Conservation (phyloP, 2,888 invertebrate species). For the Brachycybe producta region DNA sequence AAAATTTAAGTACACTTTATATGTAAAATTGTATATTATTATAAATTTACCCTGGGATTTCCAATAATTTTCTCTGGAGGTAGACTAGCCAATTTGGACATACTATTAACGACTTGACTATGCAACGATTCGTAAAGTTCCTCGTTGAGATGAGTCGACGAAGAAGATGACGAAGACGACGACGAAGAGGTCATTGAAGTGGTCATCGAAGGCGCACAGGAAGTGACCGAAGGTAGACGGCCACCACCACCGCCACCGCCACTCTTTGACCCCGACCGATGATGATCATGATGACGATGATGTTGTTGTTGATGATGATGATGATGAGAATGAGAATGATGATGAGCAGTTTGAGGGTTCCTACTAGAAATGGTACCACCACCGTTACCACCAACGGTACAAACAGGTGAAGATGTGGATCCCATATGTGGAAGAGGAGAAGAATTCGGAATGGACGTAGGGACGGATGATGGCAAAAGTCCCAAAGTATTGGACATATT, state of each 20-base stretch:
- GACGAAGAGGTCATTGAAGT: conserved; percentile 2
- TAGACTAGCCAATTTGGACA: conserved; percentile 21
- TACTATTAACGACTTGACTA: conserved; percentile 23
- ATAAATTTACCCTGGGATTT: conserved; percentile 17
- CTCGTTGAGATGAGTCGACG: conserved; percentile 13
- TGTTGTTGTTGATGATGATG: no score
- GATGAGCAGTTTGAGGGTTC: no score
- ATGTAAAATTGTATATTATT: background rate
- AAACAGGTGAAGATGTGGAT: conserved; percentile 7
- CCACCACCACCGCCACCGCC: no score
- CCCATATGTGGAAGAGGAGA: background rate
- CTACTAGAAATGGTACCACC: no score
- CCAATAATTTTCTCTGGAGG: conserved; percentile 22
- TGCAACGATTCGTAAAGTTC: conserved; percentile 22
- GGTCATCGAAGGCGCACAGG: conserved; percentile 1
- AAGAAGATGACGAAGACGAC: background rate
- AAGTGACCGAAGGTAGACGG: conserved; percentile 2
- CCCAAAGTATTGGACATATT: conserved; percentile 12
- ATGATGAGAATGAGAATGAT: no score
- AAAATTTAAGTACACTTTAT: no score
- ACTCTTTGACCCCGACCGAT: no score
- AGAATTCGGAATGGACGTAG: background rate
- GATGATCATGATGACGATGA: no score
- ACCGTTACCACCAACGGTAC: no score
- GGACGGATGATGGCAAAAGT: background rate